Percentiles rank a stretch among this genome's conserved stretches.
These are phyloP conservation scores for Archegozetes longisetosus DNA, from an alignment of 1,140 invertebrate species.

Conservation along the genomic window DNA sequence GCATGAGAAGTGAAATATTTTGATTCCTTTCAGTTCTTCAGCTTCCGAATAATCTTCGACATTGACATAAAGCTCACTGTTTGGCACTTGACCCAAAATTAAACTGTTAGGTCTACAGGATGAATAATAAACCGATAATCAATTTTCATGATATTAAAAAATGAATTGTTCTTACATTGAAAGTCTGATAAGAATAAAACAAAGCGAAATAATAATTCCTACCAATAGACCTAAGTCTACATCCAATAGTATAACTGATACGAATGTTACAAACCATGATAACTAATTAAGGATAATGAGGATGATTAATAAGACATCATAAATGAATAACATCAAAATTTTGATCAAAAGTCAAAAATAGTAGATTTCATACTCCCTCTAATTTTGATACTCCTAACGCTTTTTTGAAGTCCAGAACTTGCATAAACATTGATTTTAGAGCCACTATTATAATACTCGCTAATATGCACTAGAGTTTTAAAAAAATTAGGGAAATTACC, in stretches of 20 bases:
- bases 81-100: constrained; percentile 44
- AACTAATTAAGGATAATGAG: constrained; percentile 26
- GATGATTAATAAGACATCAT: background rate
- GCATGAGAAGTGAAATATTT: constrained; percentile 34
- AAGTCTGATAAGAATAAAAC: constrained; percentile 34
- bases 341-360: too few species aligned
- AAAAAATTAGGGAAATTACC: too few species aligned
- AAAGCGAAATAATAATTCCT: constrained; percentile 34
- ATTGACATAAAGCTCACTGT: constrained; percentile 60
- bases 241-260: constrained; percentile 35
- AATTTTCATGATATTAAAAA: too few species aligned
- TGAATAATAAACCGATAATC: too few species aligned
- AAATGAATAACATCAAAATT: too few species aligned
- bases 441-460: constrained; percentile 36
- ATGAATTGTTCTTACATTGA: too few species aligned
- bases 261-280: constrained; percentile 39
- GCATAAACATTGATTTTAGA: constrained; percentile 32
- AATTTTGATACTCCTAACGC: constrained; percentile 30
- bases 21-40: constrained; percentile 30
- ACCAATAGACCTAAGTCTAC: constrained; percentile 36
- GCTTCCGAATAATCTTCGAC: constrained; percentile 43
- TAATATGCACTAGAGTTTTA: constrained; percentile 35
- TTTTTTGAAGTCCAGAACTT: constrained; percentile 29
- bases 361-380: constrained; percentile 39
- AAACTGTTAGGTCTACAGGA: constrained; percentile 15